phyloP scores from a whole-genome alignment of 2,888 invertebrate genomes.

The Cerceris ruficornis region DNA sequence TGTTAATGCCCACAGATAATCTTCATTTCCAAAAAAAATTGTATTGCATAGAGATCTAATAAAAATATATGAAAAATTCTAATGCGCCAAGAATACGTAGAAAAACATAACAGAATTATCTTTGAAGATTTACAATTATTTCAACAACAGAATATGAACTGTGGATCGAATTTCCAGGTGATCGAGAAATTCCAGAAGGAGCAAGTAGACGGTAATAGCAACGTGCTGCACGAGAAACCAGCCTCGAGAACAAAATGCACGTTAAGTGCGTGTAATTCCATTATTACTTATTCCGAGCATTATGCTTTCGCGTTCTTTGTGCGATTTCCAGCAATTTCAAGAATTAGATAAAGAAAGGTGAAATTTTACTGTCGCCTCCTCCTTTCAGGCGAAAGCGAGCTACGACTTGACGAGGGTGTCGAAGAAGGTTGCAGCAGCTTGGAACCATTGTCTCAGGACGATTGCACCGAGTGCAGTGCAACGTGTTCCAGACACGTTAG shows the following conservation, averaged over 20 bases:
- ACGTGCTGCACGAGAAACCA: slow-evolving; percentile 82
- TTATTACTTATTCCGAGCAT: slow-evolving; percentile 7
- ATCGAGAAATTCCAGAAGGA: slow-evolving; percentile 86
- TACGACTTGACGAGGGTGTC: slow-evolving; percentile 70
- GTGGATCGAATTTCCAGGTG: slow-evolving; percentile 82
- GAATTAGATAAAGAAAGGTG: background rate
- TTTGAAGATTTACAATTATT: background rate
- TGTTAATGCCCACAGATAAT: too few species aligned
- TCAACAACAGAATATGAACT: background rate
- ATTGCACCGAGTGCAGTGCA: slow-evolving; percentile 76
- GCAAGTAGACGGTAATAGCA: slow-evolving; percentile 84
- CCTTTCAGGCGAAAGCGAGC: slow-evolving; percentile 66
- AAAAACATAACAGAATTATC: background rate
- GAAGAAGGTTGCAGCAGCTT: slow-evolving; percentile 73
- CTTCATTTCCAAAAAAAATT: too few species aligned
- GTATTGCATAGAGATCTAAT: too few species aligned
- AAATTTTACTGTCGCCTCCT: background rate
- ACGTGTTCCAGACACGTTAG: slow-evolving; percentile 61
- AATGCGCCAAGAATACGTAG: too few species aligned
- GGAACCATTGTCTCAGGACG: slow-evolving; percentile 76
- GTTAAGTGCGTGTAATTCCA: slow-evolving; percentile 40
- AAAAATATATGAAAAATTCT: too few species aligned
- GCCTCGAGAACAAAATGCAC: slow-evolving; percentile 44
- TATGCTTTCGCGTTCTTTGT: background rate
- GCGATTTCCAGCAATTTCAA: background rate